These are phyloP conservation scores for Drosophila seguyi DNA, from an alignment of 1,140 invertebrate genomes.

Conservation along the genomic window DNA sequence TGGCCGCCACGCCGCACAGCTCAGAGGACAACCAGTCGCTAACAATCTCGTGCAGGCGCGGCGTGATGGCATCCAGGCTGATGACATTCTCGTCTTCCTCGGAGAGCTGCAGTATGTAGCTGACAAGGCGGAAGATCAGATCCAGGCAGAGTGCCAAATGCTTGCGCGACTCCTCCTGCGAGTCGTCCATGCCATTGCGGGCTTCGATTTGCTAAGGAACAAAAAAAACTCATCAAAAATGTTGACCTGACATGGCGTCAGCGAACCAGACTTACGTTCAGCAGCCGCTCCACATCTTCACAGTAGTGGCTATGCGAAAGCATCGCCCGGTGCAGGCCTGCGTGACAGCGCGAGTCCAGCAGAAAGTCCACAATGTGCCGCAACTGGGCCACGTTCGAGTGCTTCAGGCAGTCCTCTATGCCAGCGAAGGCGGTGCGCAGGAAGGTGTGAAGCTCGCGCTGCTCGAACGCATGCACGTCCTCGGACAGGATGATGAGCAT, in stretches of 20 bases:
- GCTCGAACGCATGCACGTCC: constrained; percentile 83
- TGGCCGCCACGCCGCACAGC: constrained; percentile 67
- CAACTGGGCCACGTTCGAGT: constrained; percentile 86
- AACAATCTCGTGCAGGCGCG: constrained; percentile 68
- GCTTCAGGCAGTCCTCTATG: constrained; percentile 85
- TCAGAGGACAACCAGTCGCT: constrained; percentile 70
- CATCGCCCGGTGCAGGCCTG: constrained; percentile 71
- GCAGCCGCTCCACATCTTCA: constrained; percentile 71
- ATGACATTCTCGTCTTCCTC: constrained; percentile 51
- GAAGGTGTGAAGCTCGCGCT: constrained; percentile 81
- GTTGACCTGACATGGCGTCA: neutral
- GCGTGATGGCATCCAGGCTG: constrained; percentile 71
- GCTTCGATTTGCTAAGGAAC: constrained; percentile 67
- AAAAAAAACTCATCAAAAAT: neutral
- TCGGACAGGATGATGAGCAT: constrained; percentile 87
- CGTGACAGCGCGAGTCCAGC: constrained; percentile 65
- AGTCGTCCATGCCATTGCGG: constrained; percentile 58
- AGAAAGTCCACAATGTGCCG: constrained; percentile 87
- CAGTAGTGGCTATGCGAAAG: constrained; percentile 67
- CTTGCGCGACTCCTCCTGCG: constrained; percentile 85
- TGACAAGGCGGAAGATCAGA: constrained; percentile 65
- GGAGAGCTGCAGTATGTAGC: constrained; percentile 61
- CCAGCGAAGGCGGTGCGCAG: constrained; percentile 85
- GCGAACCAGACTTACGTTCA: constrained; percentile 60
- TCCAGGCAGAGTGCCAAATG: constrained; percentile 67